Base-by-base conservation (phyloP, 1,140 invertebrate genomes). In the Caerostris darwini region DNA sequence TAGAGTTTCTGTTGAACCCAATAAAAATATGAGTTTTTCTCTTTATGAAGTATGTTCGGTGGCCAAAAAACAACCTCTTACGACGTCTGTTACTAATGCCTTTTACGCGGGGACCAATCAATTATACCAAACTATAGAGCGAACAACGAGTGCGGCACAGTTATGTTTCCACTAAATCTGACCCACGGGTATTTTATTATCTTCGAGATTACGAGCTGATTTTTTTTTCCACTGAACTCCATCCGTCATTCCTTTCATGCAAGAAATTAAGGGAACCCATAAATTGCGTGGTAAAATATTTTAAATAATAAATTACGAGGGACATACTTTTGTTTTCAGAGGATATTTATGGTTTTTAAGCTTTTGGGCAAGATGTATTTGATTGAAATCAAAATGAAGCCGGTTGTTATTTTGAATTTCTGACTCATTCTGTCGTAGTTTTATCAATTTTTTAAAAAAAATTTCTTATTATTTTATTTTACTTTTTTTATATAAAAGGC, bases 81-180 rank as follows among this genome's bases (percentile, higher is more conserved):
- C 71, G 90, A 92, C 90, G 90, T 92, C 50, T 82, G 81, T 83
- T 92, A 92, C 77, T 92, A 92, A 92, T 92, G 90, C 59, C 81
- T 83, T 92, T 92, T 92, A 92, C 81, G 71, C 81, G 61, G 90
- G 81, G 81, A 82, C 81, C 59, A 92, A 92, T 92, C 90, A 92
- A 92, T 92, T 92, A 83, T 92, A n/a, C 77, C 53, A 19, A n/a
- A 92, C 77, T 59, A 85, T 50, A 83, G 89, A 61, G n/a, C 61
- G 59, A 90, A 71, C 53, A 81, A 8, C n/a, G 89, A 34, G 34
- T 34, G 34, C 34, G 34, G 34, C 10, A 34, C 89, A 90, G 69
- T 81, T 81, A 90, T 81, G 89, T 90, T 77, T 58, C 89, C 69
- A 67, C 69, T 64, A 81, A 90, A 61, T 90, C 67, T 59, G 56